These are phyloP conservation scores for Yponomeuta evonymella DNA, from an alignment of 2,888 invertebrate genomes.

Conservation along the genomic window DNA sequence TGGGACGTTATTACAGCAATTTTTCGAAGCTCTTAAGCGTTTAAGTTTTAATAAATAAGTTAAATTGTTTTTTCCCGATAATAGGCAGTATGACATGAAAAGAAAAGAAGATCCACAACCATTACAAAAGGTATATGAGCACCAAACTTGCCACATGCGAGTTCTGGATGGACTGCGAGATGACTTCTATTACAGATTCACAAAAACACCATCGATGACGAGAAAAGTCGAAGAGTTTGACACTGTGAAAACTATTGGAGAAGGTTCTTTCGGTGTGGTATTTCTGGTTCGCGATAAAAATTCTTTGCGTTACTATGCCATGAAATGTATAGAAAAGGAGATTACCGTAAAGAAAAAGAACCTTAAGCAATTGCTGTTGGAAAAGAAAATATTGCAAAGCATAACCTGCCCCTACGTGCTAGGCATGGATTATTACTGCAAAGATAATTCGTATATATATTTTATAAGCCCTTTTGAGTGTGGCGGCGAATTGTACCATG, in stretches of 20 bases:
- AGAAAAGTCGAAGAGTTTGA: constrained; percentile 78
- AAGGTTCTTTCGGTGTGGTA: constrained; percentile 91
- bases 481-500: constrained; percentile 89
- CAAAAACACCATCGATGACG: background rate
- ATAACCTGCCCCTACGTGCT: constrained; percentile 91
- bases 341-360: constrained; percentile 88
- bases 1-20: background rate
- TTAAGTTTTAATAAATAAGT: background rate
- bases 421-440: constrained; percentile 84
- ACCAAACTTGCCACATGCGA: constrained; percentile 40
- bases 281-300: constrained; percentile 80
- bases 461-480: constrained; percentile 86
- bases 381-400: constrained; percentile 89
- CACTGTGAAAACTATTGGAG: constrained; percentile 83
- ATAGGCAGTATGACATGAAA: background rate
- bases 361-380: constrained; percentile 87
- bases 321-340: constrained; percentile 90
- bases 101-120: background rate
- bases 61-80: background rate
- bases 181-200: constrained; percentile 33
- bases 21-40: too few species aligned
- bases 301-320: constrained; percentile 81
- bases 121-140: constrained; percentile 27
- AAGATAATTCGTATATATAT: constrained; percentile 89
- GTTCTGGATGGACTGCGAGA: constrained; percentile 47